Base-by-base conservation (phyloP, 2,113 vertebrate genomes). In the Nycticebus coucang region DNA sequence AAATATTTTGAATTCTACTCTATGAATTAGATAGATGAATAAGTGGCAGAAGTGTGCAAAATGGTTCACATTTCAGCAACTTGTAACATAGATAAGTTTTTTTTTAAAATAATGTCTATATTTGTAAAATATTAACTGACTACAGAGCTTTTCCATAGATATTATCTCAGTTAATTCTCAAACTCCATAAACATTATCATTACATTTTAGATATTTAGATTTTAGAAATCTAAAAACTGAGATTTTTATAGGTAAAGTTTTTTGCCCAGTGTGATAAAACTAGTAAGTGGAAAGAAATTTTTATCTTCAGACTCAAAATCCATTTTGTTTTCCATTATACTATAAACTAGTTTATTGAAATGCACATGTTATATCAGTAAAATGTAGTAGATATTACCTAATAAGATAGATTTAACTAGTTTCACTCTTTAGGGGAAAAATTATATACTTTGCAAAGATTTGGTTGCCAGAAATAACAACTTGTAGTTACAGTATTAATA, bases 291-390 rank as follows among this genome's bases (percentile, higher is more conserved):
- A 91, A 83, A 9, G 35, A 78, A 95, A 28, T 71, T 90, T 66
- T 91, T 87, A 82, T 78, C n/a, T 90, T 88, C 26, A 88, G 41
- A 94, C 12, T 80, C 28, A 35, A 84, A 93, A 35, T 57, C 68
- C 33, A 60, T 28, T 68, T 75, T 5, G 35, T 50, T 69, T 93
- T 85, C 53, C 41, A 74, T 78, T 85, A 91, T 13, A 86, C 35
- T 88, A 85, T 9, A 86, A 96, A 53, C 2, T 82, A 94, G 30
- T 96, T 93, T 68, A 94, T 89, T 77, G 93, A 93, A 95, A 84
- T 64, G 68, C 5, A 71, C 17, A 77, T 86, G 90, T 89, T 26
- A 41, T 33, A 66, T 59, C 53, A 91, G 30, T 75, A 94, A 97
- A 94, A 95, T 69, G 83, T 22, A 89, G 53, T 28, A 64, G 66